Percentiles rank a stretch among this genome's conserved stretches.
phyloP scores from a whole-genome alignment of 2,888 invertebrate genomes.

The Lasioglossum vierecki region DNA sequence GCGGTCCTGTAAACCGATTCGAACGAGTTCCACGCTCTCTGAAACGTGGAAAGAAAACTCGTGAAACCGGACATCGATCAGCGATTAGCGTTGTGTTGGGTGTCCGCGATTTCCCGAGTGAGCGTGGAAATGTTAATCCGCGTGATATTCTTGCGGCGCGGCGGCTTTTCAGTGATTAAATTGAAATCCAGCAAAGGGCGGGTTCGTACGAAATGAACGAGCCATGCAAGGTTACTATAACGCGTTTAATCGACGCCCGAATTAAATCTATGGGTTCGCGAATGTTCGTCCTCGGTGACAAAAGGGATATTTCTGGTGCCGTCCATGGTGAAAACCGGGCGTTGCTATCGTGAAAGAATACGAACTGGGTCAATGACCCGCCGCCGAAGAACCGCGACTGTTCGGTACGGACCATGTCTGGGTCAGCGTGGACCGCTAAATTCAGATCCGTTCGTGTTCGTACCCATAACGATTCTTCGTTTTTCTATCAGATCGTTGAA shows the following conservation, averaged over 20 bases:
- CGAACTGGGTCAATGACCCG: constrained; percentile 59
- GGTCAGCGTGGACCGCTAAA: constrained; percentile 42
- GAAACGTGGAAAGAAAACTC: constrained; percentile 38
- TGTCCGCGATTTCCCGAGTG: constrained; percentile 18
- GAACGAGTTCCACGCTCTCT: constrained; percentile 42
- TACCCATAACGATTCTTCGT: constrained; percentile 12
- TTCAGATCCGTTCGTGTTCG: constrained; percentile 36
- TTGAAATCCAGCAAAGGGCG: neutral
- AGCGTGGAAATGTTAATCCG: constrained; percentile 21
- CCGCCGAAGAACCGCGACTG: constrained; percentile 55
- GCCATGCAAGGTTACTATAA: neutral
- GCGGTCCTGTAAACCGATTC: constrained; percentile 51
- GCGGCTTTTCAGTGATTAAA: neutral
- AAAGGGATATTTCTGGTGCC: constrained; percentile 57
- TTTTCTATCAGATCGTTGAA: neutral
- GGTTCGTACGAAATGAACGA: neutral
- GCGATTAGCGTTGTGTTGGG: neutral
- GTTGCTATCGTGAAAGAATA: constrained; percentile 55
- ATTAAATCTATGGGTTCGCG: neutral
- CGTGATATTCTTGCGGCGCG: neutral
- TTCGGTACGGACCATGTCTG: constrained; percentile 46
- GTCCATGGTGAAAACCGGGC: constrained; percentile 55
- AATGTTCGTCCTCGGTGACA: constrained; percentile 19
- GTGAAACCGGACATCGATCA: constrained; percentile 25
- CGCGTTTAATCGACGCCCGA: neutral